Base-by-base conservation (phyloP, 2,113 vertebrate genomes). In the Oncorhynchus keta region DNA sequence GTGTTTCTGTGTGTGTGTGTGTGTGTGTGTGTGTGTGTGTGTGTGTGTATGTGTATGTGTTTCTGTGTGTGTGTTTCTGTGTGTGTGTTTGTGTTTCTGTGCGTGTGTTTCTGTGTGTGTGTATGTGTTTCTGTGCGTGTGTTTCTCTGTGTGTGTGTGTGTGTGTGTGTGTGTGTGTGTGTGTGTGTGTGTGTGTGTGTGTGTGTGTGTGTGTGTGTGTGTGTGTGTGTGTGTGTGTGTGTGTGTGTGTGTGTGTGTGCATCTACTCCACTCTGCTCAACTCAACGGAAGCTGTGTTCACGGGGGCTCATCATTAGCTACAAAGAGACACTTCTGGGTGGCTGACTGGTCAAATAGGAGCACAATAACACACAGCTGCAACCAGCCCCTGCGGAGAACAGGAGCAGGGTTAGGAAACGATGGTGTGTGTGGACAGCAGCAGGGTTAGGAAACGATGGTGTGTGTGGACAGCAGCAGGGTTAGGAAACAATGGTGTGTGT, bases 281-380 rank as follows among this genome's bases (percentile, higher is more conserved):
- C 80, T 75, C 83, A 83, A 83, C 74, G 71, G 86, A 86, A 83
- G 85, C 80, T 87, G 85, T 78, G 78, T 82, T 89, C 87, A 83
- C 14, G 66, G 73, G 57, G 49, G 66, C 81, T 69, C 82, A 83
- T 90, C 85, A 83, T 89, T 83, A 88, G 77, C 79, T 66, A 78
- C 83, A 85, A 86, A 88, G 84, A 82, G 77, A 85, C 85, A 87
- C 84, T 90, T 89, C 84, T 87, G 84, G 90, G 84, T 89, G 83
- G 89, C 81, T 88, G 84, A 57, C 84, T 83, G 83, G 87, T 82
- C 81, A 82, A 39, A 76, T 71, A 64, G 5, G 35, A n/a, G 13
- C 32, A 66, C 28, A n/a, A 59, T 4, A 18, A 20, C 30, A 22
- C 55, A 73, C 59, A 45, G 28, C 24, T 67, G 12, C 24, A 64